A percentile compares a stretch with the other conserved stretches of the same genome.
Conservation (phyloP, 92 coral and sea anemone species). For the Ricordea florida region DNA sequence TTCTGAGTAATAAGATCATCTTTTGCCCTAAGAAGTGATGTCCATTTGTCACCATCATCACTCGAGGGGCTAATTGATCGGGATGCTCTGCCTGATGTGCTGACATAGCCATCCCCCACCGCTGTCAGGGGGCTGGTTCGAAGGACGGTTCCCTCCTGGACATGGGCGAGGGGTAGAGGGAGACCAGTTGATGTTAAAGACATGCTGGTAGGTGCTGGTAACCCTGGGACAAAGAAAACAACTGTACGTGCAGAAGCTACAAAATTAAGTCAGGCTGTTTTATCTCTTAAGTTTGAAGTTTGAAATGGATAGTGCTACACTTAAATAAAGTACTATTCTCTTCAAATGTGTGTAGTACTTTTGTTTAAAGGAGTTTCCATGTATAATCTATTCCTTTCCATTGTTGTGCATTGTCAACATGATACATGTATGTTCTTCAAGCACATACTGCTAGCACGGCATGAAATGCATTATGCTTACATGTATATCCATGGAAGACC, state of each 20-base stretch:
- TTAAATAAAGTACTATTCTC: too few relatives aligned
- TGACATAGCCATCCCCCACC: slow-evolving; percentile 56
- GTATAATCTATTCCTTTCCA: too few relatives aligned
- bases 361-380: too few relatives aligned
- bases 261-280: not conserved
- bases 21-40: slow-evolving; percentile 72
- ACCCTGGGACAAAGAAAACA: not conserved
- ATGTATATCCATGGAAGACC: too few relatives aligned
- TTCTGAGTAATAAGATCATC: slow-evolving; percentile 84
- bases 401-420: too few relatives aligned
- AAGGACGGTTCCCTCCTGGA: not conserved
- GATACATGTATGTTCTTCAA: too few relatives aligned
- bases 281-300: not conserved
- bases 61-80: slow-evolving; percentile 69
- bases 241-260: not conserved
- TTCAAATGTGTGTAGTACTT: too few relatives aligned
- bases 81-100: slow-evolving; percentile 38
- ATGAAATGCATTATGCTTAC: too few relatives aligned
- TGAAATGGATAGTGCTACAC: too few relatives aligned
- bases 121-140: slow-evolving; percentile 28
- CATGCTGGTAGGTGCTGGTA: slow-evolving; percentile 5
- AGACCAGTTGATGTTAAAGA: slow-evolving; percentile 61
- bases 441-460: too few relatives aligned
- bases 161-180: slow-evolving; percentile 63
- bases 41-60: slow-evolving; percentile 85